Evolutionary conservation across 1,140 invertebrate species (phyloP), one percentile per base, ranked within the genome.

Genomic region (Acarapis woodi): DNA sequence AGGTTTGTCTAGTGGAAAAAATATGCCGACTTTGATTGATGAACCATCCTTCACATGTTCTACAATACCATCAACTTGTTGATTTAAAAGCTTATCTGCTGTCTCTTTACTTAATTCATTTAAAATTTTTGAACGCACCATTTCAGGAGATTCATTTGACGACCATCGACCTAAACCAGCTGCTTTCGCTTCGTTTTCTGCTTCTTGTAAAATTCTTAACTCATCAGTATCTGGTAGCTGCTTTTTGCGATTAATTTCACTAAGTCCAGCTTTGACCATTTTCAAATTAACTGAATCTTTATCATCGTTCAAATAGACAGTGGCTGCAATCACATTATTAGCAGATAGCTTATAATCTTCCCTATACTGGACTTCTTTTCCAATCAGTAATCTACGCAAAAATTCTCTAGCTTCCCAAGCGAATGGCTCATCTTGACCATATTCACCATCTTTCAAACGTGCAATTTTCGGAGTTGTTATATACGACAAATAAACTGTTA

Each of bases 401-500:
- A 79, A 96, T 60, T 99, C 90, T 41, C 90, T 64, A 1, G 87
- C 85, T 54, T 97, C 83, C 80, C 83, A 96, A 2, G 82, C 83
- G 61, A 66, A 96, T 5, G 85, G 76, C 56, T 64, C 45, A 38
- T 47, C 48, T 39, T 32, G 20, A 47, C 32, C 39, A 37, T 59
- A 65, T 25, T 55, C 55, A 19, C 70, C 68, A 39, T 51, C 58
- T n/a, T 61, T 59, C 44, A 63, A 48, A 20, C 82, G 65, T 5
- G 72, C 83, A 36, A 94, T 60, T 60, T 85, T 79, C 2, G 87
- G 88, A 37, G 87, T 87, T 45, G 66, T 68, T 33, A 97, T 69
- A 51, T 79, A 77, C 21, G 78, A 78, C 29, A 97, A 67, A n/a
- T 25, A n/a, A 15, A 38, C 37, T 22, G 16, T 9, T 2, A 18